Conservation (phyloP, 2,888 invertebrate genomes). For the Agonopterix alstromeriana region DNA sequence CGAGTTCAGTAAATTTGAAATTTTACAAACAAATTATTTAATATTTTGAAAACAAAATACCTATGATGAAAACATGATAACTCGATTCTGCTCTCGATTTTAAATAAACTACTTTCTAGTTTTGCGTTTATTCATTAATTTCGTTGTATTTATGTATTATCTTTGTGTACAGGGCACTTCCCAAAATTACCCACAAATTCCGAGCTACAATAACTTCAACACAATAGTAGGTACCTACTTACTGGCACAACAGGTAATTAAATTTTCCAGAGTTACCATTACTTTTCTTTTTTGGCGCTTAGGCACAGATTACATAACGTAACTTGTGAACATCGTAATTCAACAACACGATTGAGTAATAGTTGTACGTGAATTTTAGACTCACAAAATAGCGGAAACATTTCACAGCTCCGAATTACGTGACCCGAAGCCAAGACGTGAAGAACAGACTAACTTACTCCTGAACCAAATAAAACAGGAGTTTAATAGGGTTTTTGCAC, state of each 20-base stretch:
- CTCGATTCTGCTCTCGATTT: too few relatives aligned
- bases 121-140: too few relatives aligned
- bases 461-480: constrained; percentile 16
- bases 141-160: too few relatives aligned
- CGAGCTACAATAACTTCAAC: background rate
- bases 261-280: constrained; percentile 1
- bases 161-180: too few relatives aligned
- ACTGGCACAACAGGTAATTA: constrained; percentile 2
- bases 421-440: constrained; percentile 8
- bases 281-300: background rate
- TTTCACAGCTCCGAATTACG: constrained; percentile 9
- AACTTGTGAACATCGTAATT: background rate
- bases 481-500: constrained; percentile 21
- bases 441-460: constrained; percentile 11
- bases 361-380: background rate
- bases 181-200: too few relatives aligned
- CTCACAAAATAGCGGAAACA: background rate
- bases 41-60: too few relatives aligned
- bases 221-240: background rate
- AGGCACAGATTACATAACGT: constrained; percentile 1
- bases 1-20: too few relatives aligned
- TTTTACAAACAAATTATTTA: too few relatives aligned
- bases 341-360: background rate
- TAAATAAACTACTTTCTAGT: too few relatives aligned
- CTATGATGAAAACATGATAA: too few relatives aligned